Evolutionary conservation across 2,888 invertebrate genomes (phyloP).

Genomic region (Mycogona germanica): DNA sequence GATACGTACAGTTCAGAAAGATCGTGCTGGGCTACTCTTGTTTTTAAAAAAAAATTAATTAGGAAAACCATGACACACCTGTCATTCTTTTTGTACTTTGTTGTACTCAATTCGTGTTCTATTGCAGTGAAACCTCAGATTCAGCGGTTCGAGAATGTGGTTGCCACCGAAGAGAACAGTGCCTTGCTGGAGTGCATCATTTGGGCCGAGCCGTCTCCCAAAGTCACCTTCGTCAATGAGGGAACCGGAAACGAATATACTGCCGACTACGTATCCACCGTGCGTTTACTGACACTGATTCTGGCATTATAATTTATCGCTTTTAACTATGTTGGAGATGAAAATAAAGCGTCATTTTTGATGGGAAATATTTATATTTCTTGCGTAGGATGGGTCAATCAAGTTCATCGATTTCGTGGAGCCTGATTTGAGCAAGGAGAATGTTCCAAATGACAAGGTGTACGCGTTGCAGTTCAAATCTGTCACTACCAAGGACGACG

Average conservation of each 20-base stretch:
- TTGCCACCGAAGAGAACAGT: constrained; percentile 48
- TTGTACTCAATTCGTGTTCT: constrained; percentile 5
- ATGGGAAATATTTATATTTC: no score
- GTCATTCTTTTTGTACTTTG: no score
- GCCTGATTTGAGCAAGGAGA: background rate
- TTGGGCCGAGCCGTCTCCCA: constrained; percentile 16
- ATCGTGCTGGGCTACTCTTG: no score
- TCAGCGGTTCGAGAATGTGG: constrained; percentile 59
- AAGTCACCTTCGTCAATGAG: constrained; percentile 10
- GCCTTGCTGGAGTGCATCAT: constrained; percentile 43
- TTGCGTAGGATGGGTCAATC: background rate
- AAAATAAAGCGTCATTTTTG: no score
- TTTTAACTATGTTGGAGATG: no score
- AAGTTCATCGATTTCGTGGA: background rate
- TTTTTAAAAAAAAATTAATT: no score
- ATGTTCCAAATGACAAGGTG: background rate
- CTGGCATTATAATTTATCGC: no score
- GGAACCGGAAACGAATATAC: background rate
- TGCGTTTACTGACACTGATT: no score
- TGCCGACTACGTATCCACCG: background rate
- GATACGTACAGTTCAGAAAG: no score
- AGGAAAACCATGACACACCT: no score
- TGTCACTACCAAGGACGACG: constrained; percentile 61
- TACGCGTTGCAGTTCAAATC: constrained; percentile 50
- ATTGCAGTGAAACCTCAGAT: constrained; percentile 62